Evolutionary conservation across 2,113 vertebrate species (phyloP), one percentile per base, ranked within the genome.

Genomic region (Salvelinus fontinalis): DNA sequence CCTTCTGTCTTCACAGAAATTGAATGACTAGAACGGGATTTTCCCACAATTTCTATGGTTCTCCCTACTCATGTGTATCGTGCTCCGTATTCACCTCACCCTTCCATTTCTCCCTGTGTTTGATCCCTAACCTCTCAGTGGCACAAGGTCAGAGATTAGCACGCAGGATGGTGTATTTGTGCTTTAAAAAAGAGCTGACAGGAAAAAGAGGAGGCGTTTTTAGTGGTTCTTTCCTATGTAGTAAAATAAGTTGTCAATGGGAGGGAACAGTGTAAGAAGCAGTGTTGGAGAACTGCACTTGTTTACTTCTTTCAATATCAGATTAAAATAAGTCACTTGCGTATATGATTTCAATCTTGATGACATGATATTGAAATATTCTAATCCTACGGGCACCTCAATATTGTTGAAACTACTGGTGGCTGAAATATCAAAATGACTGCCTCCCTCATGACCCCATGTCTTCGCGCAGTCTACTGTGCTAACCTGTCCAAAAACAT

Each of bases 401-500:
- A 7, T 1, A 60, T 5, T 60, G 18, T 60, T 20, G 18, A 7
- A 60, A 60, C n/a, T 60, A 5, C 59, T 60, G 59, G n/a, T 60
- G 59, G 59, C 59, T 60, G 20, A 7, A 9, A 20, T 8, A 60
- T 60, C n/a, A 60, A 20, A 60, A 22, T 9, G 6, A 22, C 20
- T 14, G 6, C 2, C 59, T 22, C 16, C n/a, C 20, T 22, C 59
- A 12, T 22, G 26, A n/a, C 20, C n/a, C 26, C 62, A 74, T 48
- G 59, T 27, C 31, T 64, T 24, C 5, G n/a, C 20, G 4, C 18
- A n/a, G 60, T 48, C 72, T 81, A 64, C 13, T 49, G 70, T 48
- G 0, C 51, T 77, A 73, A 80, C 84, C 65, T 77, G 73, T 80
- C 83, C 82, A 60, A 74, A 75, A 80, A 80, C 79, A 83, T 74